Evolutionary conservation across 2,888 invertebrate species (phyloP), one percentile per base, ranked within the genome.

Genomic region (Latheticus oryzae): DNA sequence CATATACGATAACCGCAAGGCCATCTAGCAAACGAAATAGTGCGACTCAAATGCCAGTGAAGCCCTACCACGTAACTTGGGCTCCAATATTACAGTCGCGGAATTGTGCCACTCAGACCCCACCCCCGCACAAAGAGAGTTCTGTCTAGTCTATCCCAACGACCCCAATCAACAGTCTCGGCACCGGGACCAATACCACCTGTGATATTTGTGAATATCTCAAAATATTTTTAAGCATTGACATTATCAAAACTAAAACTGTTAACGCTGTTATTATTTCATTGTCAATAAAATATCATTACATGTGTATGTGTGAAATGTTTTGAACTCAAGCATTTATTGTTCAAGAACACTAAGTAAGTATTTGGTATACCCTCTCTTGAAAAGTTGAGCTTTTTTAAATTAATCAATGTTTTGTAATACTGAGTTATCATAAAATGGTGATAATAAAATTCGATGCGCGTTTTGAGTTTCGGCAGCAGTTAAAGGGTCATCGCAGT

Each of bases 201-300:
- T 78, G 78, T 78, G 78, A 78, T 78, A 78, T 74, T 78, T 78
- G 78, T 78, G 78, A 78, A 78, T 78, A 78, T 77, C 76, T 77
- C 73, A 71, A n/a, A n/a, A n/a, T 76, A 75, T 73, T 76, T 74
- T 75, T 75, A 76, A 74, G 75, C 68, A 71, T 66, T 64, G 60
- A 73, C 69, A 70, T 73, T 74, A 73, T 75, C 71, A 75, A 70
- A 62, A 63, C 60, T 66, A 73, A 68, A 63, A 72, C 71, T 73
- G 72, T 75, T 75, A 68, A 70, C 60, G 74, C 73, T 77, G 77
- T 77, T 78, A 78, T 75, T 68, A 76, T 77, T 76, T 76, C 71
- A 75, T 77, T 78, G 77, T 78, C 74, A 77, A 76, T 77, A 76
- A 76, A 77, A 74, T 77, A 76, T 76, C 76, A 75, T 70, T 72